These are phyloP conservation scores for Antedon mediterranea DNA, from an alignment of 53 echinoderm and acorn worm genomes.

Conservation along the genomic window DNA sequence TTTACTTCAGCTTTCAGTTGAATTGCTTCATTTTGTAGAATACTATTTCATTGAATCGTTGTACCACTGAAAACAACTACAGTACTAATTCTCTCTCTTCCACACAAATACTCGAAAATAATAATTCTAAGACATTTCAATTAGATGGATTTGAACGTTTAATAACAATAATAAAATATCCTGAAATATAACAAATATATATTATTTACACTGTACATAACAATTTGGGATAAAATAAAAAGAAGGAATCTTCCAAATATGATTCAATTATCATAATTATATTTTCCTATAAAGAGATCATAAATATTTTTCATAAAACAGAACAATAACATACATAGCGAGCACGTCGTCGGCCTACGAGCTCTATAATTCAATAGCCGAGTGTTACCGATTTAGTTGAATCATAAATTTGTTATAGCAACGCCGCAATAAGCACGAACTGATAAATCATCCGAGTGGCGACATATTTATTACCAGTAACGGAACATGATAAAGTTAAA, in stretches of 20 bases:
- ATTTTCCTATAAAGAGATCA: not conserved
- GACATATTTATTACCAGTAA: not conserved
- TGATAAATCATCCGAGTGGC: not conserved
- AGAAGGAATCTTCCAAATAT: not conserved
- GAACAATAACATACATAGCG: not conserved
- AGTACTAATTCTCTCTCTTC: not conserved
- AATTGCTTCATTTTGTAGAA: too few relatives aligned
- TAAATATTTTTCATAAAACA: not conserved
- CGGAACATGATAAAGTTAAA: not conserved
- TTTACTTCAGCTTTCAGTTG: too few relatives aligned
- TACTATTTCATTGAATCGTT: too few relatives aligned
- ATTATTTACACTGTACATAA: not conserved
- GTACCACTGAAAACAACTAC: too few relatives aligned
- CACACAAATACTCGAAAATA: not conserved
- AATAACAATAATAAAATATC: slow-evolving; percentile 1
- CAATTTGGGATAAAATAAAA: not conserved
- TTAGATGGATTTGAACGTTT: not conserved
- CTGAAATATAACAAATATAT: not conserved
- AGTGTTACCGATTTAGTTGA: not conserved
- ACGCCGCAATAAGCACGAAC: not conserved
- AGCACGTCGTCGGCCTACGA: not conserved
- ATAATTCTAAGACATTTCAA: not conserved
- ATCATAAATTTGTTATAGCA: not conserved
- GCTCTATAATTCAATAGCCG: not conserved
- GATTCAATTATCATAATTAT: not conserved